These are phyloP conservation scores for Balaeniceps rex DNA, from an alignment of 2,113 vertebrate genomes.

Conservation along the genomic window DNA sequence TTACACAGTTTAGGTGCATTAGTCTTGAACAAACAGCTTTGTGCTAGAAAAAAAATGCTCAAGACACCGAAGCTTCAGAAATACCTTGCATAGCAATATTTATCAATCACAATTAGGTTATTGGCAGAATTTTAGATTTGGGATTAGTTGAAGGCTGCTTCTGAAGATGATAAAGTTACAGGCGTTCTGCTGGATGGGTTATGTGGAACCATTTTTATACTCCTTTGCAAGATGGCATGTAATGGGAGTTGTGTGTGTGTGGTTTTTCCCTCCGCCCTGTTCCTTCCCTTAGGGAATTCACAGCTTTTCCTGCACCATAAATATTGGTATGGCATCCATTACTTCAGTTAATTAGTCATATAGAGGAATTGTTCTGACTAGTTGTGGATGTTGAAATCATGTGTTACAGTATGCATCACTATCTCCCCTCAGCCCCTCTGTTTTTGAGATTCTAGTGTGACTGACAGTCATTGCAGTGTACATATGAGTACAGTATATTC, in stretches of 20 bases:
- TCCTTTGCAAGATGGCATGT: background rate
- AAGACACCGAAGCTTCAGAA: background rate
- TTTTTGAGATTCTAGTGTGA: background rate
- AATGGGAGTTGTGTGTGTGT: constrained; percentile 26
- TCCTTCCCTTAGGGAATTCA: constrained; percentile 48
- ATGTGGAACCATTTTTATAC: background rate
- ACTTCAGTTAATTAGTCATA: constrained; percentile 62
- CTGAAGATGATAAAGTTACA: background rate
- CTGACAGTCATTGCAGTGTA: background rate
- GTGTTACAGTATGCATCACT: background rate
- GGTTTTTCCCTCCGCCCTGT: constrained; percentile 26
- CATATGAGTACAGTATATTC: accelerated
- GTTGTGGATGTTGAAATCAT: constrained; percentile 35
- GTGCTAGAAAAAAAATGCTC: too few relatives aligned
- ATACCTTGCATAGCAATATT: background rate
- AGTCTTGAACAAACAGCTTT: too few relatives aligned
- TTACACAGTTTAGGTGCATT: background rate
- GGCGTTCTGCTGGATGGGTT: background rate
- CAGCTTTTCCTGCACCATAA: constrained; percentile 30
- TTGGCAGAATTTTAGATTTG: background rate
- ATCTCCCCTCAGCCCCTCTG: background rate
- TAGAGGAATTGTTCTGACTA: constrained; percentile 61
- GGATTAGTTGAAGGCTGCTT: background rate
- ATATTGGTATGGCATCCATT: constrained; percentile 35
- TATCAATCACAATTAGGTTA: background rate